A percentile compares a stretch with the other conserved stretches of the same genome.
phyloP scores from a whole-genome alignment of 2,113 vertebrate genomes.

The Seriola quinqueradiata region DNA sequence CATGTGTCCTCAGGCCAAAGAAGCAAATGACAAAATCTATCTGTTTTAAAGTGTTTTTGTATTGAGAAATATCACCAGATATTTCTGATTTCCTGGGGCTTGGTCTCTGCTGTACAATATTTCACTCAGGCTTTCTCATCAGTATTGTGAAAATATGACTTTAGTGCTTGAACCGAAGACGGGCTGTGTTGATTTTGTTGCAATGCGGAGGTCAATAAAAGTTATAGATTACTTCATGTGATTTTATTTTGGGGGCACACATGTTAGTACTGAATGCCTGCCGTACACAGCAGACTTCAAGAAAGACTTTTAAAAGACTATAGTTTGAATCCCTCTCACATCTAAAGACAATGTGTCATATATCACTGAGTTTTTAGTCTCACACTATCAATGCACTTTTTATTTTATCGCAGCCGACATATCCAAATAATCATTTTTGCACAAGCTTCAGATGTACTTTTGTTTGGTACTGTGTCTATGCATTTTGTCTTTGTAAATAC shows the following conservation, averaged over 20 bases:
- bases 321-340: too few species aligned
- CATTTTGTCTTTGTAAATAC: too few species aligned
- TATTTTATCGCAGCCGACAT: too few species aligned
- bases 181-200: slow-evolving; percentile 1
- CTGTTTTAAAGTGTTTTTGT: not conserved
- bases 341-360: too few species aligned
- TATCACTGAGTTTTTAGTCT: too few species aligned
- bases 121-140: not conserved
- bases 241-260: slow-evolving; percentile 15
- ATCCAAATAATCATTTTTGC: too few species aligned
- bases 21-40: not conserved
- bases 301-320: too few species aligned
- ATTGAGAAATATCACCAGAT: slow-evolving; percentile 3
- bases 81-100: not conserved
- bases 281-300: too few species aligned
- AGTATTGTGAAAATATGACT: slow-evolving; percentile 5
- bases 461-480: too few species aligned
- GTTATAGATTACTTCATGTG: slow-evolving; percentile 8
- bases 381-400: too few species aligned
- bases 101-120: slow-evolving; percentile 1
- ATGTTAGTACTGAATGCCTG: not conserved
- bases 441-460: too few species aligned
- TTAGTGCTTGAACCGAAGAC: not conserved
- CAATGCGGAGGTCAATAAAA: slow-evolving; percentile 11
- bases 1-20: slow-evolving; percentile 18